Conservation (phyloP, 2,888 invertebrate genomes). For the Lepidocyrtinus sp. region DNA sequence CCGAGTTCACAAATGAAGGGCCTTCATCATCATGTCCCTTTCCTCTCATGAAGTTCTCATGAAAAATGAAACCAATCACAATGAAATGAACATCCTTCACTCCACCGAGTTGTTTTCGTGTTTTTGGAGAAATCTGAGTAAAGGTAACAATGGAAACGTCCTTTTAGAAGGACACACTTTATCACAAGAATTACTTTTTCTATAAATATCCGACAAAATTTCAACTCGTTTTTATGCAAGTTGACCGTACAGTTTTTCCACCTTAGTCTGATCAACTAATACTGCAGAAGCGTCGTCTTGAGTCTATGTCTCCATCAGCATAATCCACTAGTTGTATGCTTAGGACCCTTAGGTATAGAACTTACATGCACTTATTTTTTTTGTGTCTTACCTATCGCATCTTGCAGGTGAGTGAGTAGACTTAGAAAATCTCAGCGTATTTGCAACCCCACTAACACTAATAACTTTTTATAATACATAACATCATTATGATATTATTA, state of each 20-base stretch:
- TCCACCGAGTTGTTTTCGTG: not conserved
- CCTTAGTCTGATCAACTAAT: not conserved
- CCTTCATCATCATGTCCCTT: not conserved
- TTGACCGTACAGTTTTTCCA: no score
- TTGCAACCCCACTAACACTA: not conserved
- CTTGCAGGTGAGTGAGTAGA: conserved; percentile 30
- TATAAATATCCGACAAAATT: conserved; percentile 7
- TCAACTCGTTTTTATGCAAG: not conserved
- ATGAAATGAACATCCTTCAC: not conserved
- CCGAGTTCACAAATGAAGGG: not conserved
- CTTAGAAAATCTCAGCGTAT: conserved; percentile 21
- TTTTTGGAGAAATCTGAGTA: conserved; percentile 22
- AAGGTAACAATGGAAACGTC: not conserved
- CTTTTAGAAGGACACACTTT: conserved; percentile 7
- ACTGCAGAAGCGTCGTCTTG: conserved; percentile 15
- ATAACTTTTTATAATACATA: not conserved
- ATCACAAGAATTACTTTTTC: not conserved
- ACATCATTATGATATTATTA: not conserved
- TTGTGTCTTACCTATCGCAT: not conserved
- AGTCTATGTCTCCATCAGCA: not conserved
- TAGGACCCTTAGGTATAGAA: not conserved
- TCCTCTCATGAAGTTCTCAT: not conserved
- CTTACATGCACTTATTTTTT: not conserved
- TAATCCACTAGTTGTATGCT: not conserved
- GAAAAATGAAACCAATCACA: not conserved